Evolutionary conservation across 2,113 vertebrate species (phyloP), one percentile per base, ranked within the genome.

Genomic region (Tympanuchus pallidicinctus): DNA sequence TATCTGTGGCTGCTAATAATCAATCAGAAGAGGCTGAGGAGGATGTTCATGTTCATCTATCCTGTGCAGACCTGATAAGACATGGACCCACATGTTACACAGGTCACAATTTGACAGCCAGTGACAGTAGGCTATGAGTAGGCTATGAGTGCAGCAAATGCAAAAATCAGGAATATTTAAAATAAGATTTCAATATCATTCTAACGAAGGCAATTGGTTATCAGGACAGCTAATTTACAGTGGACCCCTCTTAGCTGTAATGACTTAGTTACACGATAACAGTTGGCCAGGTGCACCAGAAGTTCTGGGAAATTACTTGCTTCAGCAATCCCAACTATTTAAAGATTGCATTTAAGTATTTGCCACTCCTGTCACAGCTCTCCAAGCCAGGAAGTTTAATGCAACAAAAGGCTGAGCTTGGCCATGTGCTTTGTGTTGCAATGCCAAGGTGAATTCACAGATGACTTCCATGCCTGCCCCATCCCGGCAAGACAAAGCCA

Each of bases 401-500:
- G 1, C 34, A 83, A 67, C 8, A 13, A 69, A 27, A 14, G 40
- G 13, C 56, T 50, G 63, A 82, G 11, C 32, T 83, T 90, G 93
- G 87, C 89, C 3, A 2, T 0, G 1, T 60, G 42, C 18, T 79
- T 61, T 32, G 20, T 1, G 2, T 20, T 79, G n/a, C 54, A 21
- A 45, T 30, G 45, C 54, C 90, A 74, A 38, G 40, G 42, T 71
- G 47, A 86, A 77, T 24, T 70, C 20, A 20, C 40, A 64, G 72
- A 81, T 59, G 27, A 73, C 10, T 89, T 21, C 42, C 22, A n/a
- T 7, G 47, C 30, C 25, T 75, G 25, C 22, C 19, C 18, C 0
- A 0, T 36, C 4, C 15, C 0, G 0, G 21, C 0, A 7, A 88
- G 30, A 25, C 0, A 3, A 79, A 61, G 14, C 40, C 74, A 42